Evolutionary conservation across 2,797 vertebrate species (phyloP).

Genomic region (Aratinga solstitialis): DNA sequence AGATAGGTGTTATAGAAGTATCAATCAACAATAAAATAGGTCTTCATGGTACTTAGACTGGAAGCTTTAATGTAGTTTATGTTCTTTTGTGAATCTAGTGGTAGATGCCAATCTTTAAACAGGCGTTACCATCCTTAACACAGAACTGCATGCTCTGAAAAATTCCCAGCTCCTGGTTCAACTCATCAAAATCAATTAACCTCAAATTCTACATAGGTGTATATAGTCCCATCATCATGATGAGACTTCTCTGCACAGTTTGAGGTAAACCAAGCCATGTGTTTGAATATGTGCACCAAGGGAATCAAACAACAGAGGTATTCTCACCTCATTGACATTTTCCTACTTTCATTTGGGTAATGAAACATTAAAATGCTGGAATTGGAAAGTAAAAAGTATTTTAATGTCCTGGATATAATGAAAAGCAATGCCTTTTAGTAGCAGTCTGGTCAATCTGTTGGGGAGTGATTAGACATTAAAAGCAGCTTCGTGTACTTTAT

Average conservation of each 20-base stretch:
- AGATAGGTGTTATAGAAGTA: not conserved
- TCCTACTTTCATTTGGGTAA: constrained; percentile 27
- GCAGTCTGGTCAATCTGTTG: not conserved
- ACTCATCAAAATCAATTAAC: not conserved
- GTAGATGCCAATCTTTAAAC: not conserved
- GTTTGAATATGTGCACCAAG: not conserved
- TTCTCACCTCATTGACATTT: constrained; percentile 41
- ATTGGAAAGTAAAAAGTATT: constrained; percentile 8
- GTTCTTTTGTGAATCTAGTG: not conserved
- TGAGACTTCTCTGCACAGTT: not conserved
- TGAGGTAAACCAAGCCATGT: not conserved
- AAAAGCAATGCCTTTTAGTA: constrained; percentile 1
- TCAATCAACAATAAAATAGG: not conserved
- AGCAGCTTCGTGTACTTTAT: not conserved
- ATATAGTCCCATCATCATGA: not conserved
- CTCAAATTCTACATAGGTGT: not conserved
- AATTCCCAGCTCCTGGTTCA: not conserved
- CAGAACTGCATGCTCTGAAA: not conserved
- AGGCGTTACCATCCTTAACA: not conserved
- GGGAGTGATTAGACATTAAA: constrained; percentile 1
- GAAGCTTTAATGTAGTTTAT: not conserved
- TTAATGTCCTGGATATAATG: not conserved
- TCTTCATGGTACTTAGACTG: not conserved
- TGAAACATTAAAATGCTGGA: not conserved
- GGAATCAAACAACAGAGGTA: not conserved